Percentiles rank a stretch among this genome's conserved stretches.
Evolutionary conservation across 2,797 vertebrate genomes (phyloP).

Genomic region (Spheniscus humboldti): DNA sequence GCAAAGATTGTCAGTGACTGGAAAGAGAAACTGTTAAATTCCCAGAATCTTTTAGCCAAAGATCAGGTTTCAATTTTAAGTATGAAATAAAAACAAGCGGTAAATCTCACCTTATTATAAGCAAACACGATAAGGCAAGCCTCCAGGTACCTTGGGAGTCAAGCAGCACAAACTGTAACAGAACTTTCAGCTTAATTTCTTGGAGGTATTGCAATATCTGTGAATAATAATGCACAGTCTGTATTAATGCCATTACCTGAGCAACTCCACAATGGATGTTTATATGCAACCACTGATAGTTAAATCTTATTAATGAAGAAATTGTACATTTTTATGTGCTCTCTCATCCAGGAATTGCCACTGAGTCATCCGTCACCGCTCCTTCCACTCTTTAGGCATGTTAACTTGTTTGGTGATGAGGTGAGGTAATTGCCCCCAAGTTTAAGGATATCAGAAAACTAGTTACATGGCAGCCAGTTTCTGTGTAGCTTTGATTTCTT

Average conservation of each 20-base stretch:
- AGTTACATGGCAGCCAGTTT: background rate
- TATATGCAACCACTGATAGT: background rate
- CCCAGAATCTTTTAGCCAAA: slow-evolving; percentile 8
- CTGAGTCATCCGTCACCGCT: background rate
- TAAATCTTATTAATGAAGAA: background rate
- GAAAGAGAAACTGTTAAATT: background rate
- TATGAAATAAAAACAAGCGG: background rate
- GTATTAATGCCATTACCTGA: background rate
- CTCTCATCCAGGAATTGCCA: background rate
- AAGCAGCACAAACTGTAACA: background rate
- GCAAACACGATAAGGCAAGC: background rate
- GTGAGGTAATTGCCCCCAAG: background rate
- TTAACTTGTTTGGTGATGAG: background rate
- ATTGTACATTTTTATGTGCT: background rate
- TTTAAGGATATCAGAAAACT: background rate
- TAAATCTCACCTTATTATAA: background rate
- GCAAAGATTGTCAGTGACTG: background rate
- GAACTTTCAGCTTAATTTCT: background rate
- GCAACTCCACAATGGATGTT: background rate
- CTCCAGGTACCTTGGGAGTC: background rate
- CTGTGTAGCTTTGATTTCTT: background rate
- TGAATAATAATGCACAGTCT: background rate
- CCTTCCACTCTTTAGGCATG: background rate
- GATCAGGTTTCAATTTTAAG: background rate
- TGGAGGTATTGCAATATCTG: background rate